Evolutionary conservation across 2,113 vertebrate genomes (phyloP), one percentile per base, ranked within the genome.

Genomic region (Motacilla alba): DNA sequence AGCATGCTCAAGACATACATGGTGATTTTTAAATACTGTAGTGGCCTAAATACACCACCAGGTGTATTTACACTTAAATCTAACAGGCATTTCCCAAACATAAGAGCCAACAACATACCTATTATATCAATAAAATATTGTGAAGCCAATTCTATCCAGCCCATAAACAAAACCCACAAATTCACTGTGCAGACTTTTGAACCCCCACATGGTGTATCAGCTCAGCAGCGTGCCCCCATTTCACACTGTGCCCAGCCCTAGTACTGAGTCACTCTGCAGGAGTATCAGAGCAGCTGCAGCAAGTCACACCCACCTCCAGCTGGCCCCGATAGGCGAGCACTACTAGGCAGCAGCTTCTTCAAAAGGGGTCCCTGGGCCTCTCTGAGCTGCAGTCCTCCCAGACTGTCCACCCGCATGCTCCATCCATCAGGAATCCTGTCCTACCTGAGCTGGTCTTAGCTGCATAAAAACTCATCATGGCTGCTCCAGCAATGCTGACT

Each of bases 241-340:
- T 56, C 90, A 44, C n/a, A 35, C 43, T 6, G 13, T 22, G 78
- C 64, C 49, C 69, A 50, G 77, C 18, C 33, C 49, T 26, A n/a
- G 35, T 1, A 44, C 23, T 55, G 88, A 77, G 63, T 43, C 86
- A 82, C 41, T 12, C n/a, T 3, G 0, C 16, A 59, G 0, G 27
- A 56, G 15, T 74, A 80, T 79, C 52, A 0, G 41, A 85, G 63
- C 6, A 2, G 58, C 63, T 30, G 67, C 89, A 90, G 88, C 88
- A 37, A 49, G 75, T 66, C 76, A 28, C 94, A 93, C 83, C 69
- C 83, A 69, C 92, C 56, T 9, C 35, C 88, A 50, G 93, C 91
- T n/a, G 83, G 68, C 27, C 26, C 24, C 0, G 19, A 92, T 28
- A 96, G 37, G 0, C 59, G 8, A 14, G 70, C 18, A 5, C 33